Base-by-base conservation (phyloP, 1,140 invertebrate genomes). In the Temnothorax curvispinosus region DNA sequence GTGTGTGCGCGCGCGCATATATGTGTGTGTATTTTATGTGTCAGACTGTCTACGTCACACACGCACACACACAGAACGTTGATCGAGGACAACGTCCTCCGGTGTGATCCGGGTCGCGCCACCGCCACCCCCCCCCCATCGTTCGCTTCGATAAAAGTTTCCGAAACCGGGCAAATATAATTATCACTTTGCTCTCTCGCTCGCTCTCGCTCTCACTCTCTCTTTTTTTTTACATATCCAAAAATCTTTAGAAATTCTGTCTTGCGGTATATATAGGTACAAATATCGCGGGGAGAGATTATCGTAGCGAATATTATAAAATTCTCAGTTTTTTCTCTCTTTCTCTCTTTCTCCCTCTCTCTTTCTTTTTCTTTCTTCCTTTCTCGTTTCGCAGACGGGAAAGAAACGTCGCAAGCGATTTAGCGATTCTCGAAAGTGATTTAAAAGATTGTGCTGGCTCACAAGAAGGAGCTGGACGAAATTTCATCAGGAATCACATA, bases 171-270 rank as follows among this genome's bases (percentile, higher is more conserved):
- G 88, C 85, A 74, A 87, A 84, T 75, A 60, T 84, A 75, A 41
- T 84, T 84, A 41, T 81, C 78, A 81, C 38, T 60, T 65, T 58
- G 38, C 15, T 64, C 9, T 35, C 11, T 69, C 47, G 18, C 27
- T 85, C 38, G 2, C 35, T 54, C 9, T 56, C 54, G 52, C 32
- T 82, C 52, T 74, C 13, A 64, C 41, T 81, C 35, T 69, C 27
- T 67, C n/a, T 54, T 27, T 21, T 50, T 47, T 41, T 69, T 72
- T 44, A 77, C 58, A 85, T 71, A 81, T 56, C 88, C 86, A 90
- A 90, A 90, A 90, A 90, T 90, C 89, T 88, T 90, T 90, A 88
- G 71, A 90, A 90, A 90, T 90, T 90, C 86, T 77, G 67, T 74
- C 38, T 50, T 81, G 75, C 54, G 13, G 3, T 76, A 64, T 56